A percentile compares a stretch with the other conserved stretches of the same genome.
Conservation (phyloP, 2,113 vertebrate species). For the Tetraodon nigroviridis region DNA sequence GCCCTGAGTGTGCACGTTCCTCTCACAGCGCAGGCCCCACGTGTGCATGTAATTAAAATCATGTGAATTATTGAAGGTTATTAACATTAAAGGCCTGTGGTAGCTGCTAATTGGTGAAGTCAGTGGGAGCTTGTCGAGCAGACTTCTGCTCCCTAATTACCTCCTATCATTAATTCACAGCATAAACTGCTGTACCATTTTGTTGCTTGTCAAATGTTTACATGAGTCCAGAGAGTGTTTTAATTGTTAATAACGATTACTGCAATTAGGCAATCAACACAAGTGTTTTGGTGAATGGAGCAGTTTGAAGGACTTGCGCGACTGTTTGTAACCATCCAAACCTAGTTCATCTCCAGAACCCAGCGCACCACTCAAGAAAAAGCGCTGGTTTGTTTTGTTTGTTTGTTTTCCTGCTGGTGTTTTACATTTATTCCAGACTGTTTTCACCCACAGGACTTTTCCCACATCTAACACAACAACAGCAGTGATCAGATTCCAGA, state of each 20-base stretch:
- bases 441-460: no score
- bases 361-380: no score
- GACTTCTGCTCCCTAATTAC: slow-evolving; percentile 39
- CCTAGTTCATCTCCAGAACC: not conserved
- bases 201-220: slow-evolving; percentile 68
- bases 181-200: slow-evolving; percentile 64
- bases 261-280: slow-evolving; percentile 13
- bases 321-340: not conserved
- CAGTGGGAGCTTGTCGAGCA: slow-evolving; percentile 35
- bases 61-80: slow-evolving; percentile 61
- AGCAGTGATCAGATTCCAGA: no score
- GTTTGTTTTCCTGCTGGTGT: no score
- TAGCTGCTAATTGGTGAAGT: slow-evolving; percentile 50
- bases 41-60: slow-evolving; percentile 45
- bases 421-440: no score
- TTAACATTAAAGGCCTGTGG: slow-evolving; percentile 54
- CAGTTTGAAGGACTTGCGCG: not conserved
- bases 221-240: slow-evolving; percentile 55
- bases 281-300: not conserved
- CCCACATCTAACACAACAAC: no score
- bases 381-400: no score
- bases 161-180: slow-evolving; percentile 63
- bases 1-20: not conserved
- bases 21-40: slow-evolving; percentile 16
- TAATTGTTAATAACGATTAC: slow-evolving; percentile 60